phyloP scores from a whole-genome alignment of 1,140 invertebrate species.

The Platyscapa corneri region DNA sequence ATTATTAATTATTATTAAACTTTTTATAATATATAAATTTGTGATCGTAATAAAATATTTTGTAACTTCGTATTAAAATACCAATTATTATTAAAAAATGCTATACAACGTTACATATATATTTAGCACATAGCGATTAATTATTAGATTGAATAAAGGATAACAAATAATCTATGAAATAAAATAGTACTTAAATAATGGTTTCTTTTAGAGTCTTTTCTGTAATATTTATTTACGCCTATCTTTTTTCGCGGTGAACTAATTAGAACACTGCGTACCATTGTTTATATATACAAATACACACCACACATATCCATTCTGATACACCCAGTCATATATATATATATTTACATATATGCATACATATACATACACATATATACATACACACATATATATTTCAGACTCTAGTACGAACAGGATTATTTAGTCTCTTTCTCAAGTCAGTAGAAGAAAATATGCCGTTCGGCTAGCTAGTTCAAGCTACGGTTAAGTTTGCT shows the following conservation, averaged over 20 bases:
- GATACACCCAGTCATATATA: too few relatives aligned
- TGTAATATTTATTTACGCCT: background rate
- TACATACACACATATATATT: too few relatives aligned
- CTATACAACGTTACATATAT: background rate
- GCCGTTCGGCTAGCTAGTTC: background rate
- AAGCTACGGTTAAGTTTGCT: constrained; percentile 21
- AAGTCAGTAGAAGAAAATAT: constrained; percentile 19
- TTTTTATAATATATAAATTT: too few relatives aligned
- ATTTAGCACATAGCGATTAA: too few relatives aligned
- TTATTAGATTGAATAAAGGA: background rate
- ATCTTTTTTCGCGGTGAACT: background rate
- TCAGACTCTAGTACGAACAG: background rate
- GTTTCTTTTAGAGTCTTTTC: background rate
- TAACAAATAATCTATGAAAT: background rate
- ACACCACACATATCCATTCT: too few relatives aligned
- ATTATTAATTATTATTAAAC: too few relatives aligned
- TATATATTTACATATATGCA: too few relatives aligned
- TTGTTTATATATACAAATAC: background rate
- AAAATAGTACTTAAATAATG: constrained; percentile 14
- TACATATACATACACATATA: background rate
- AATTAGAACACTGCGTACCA: background rate
- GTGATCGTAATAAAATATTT: too few relatives aligned
- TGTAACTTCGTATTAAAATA: too few relatives aligned
- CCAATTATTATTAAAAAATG: background rate
- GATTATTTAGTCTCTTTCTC: constrained; percentile 16